Base-by-base conservation (phyloP, 1,140 invertebrate genomes). In the Ceratina japonica region DNA sequence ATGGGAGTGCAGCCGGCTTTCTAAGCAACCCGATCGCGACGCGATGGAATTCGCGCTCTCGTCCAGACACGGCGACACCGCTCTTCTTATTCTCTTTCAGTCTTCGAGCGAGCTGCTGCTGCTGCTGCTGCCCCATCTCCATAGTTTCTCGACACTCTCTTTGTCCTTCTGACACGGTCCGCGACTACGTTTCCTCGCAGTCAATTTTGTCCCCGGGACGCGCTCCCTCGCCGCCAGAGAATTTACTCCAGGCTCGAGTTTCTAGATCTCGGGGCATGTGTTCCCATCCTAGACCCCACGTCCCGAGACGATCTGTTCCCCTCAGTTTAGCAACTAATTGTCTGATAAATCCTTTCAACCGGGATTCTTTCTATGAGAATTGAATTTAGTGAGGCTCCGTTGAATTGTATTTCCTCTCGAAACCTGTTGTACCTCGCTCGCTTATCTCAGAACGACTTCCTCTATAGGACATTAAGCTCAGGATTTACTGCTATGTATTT, bases 21-120 rank as follows among this genome's bases (percentile, higher is more conserved):
- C 86, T 87, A 85, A 87, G 83, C 86, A 86, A 87, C 73, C 72
- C 83, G 83, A 87, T 87, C 86, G 68, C 75, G 86, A 85, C 86
- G 83, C 86, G 86, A 73, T 83, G 86, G 86, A 87, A 87, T 87
- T 79, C 80, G 75, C 80, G 70, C 83, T 83, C 83, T 83, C 69
- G 62, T 78, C 70, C 81, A 78, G 82, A 86, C 76, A 78, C 66
- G 77, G 59, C 73, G 75, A 86, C 66, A 69, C 65, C 66, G 44
- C 54, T 80, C 73, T 85, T 75, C 81, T 85, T 75, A 71, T 85
- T 72, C 76, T 61, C 52, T 27, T 27, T 79, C 24, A 24, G 37
- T 37, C 37, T 22, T 15, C 65, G 52, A 10, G 27, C 12, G 3
- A 2, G 37, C 51, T 58, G 56, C 13, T 44, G 75, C 20, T 58